Evolutionary conservation across 2,888 invertebrate genomes (phyloP), one percentile per base, ranked within the genome.

Genomic region (Ornithoptera alexandrae): DNA sequence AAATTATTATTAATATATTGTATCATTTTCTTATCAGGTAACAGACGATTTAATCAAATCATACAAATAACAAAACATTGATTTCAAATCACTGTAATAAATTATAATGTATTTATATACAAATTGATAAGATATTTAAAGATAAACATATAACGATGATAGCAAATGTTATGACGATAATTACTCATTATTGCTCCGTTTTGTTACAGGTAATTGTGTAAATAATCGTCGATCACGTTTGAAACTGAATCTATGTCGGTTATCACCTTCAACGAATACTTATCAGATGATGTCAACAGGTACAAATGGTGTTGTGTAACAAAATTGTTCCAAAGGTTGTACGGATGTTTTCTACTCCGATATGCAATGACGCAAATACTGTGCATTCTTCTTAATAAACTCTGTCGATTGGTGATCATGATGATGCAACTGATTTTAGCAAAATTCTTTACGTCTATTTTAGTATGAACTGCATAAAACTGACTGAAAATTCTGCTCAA

Each of bases 141-240:
- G 22, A 58, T 58, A 24, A 58, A 20, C 20, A 58, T 18, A 30
- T 22, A 59, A 20, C 17, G 18, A 15, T 36, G 4, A 60, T 60
- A 36, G 22, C 36, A 68, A 63, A 68, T 68, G 53, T 53, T 64
- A 64, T n/a, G 42, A 60, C 22, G 17, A 22, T 20, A 63, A 59
- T 70, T 62, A 70, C 56, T 70, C 62, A 70, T 70, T 17, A 36
- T 46, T 24, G 20, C 20, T 42, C 57, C 50, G 39, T 50, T 66
- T 70, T 70, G 70, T 70, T 70, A 12, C 66, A 70, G 70, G 70
- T 70, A 69, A 69, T 69, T 69, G 62, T 50, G 70, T 58, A 66
- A 65, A 63, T 39, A 58, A 53, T n/a, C 36, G 22, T 24, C 18
- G 58, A 67, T 63, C 70, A 70, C 69, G 69, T 65, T 50, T 57